Conservation (phyloP, 2,888 invertebrate species). For the Iphiclides podalirius region DNA sequence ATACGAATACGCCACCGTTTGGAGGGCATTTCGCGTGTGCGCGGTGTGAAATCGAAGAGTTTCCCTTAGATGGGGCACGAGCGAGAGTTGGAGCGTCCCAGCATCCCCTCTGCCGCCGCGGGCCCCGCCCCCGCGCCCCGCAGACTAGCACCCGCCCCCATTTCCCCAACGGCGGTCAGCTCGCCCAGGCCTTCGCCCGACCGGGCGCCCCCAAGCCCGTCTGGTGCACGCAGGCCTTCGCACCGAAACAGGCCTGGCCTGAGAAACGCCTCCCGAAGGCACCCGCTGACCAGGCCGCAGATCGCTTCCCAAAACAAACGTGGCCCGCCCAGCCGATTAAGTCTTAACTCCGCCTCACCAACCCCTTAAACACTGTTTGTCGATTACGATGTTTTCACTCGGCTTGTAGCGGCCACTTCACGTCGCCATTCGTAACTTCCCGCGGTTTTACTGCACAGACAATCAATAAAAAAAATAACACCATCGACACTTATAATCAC, state of each 20-base stretch:
- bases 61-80: conserved; percentile 56
- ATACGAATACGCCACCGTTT: too few species aligned
- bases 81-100: conserved; percentile 75
- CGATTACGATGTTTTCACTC: conserved; percentile 22
- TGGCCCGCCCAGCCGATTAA: background rate
- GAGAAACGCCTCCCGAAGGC: background rate
- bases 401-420: conserved; percentile 3
- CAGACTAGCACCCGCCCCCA: conserved; percentile 51
- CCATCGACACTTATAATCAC: background rate
- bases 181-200: conserved; percentile 7
- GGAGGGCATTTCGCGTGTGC: too few species aligned
- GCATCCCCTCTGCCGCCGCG: conserved; percentile 74
- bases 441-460: background rate
- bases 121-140: conserved; percentile 67
- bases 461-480: too few species aligned
- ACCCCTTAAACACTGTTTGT: too few species aligned
- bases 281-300: background rate
- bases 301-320: background rate
- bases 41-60: too few species aligned
- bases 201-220: conserved; percentile 5
- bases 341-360: background rate
- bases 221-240: conserved; percentile 12
- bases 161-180: too few species aligned
- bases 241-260: conserved; percentile 13
- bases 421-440: background rate